A percentile compares a stretch with the other conserved stretches of the same genome.
Evolutionary conservation across 2,113 vertebrate genomes (phyloP).

Genomic region (Brachyistius frenatus): DNA sequence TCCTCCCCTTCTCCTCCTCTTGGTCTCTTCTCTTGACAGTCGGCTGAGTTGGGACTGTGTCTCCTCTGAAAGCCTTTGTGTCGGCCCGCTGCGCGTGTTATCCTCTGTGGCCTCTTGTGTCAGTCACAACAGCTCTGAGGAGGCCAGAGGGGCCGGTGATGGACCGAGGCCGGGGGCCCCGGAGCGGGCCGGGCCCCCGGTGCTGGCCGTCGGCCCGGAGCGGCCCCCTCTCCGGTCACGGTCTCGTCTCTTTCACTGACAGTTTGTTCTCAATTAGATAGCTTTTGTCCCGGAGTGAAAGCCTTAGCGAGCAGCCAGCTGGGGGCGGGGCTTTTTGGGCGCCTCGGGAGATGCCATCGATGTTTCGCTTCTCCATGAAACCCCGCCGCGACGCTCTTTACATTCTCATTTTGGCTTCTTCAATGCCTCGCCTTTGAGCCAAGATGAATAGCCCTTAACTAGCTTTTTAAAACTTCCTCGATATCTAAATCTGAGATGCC

Average conservation of each 20-base stretch:
- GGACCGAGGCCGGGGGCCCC: conserved; percentile 40
- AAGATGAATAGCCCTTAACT: conserved; percentile 66
- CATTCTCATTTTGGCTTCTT: conserved; percentile 57
- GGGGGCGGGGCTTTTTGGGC: conserved; percentile 66
- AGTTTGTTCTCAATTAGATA: conserved; percentile 87
- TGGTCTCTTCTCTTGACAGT: conserved; percentile 70
- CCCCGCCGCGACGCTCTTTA: conserved; percentile 52
- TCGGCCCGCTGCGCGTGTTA: conserved; percentile 72
- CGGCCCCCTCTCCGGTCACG: conserved; percentile 75
- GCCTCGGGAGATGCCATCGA: conserved; percentile 65
- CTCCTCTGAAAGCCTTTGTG: conserved; percentile 77
- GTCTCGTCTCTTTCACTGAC: conserved; percentile 81
- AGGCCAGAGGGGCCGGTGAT: conserved; percentile 35
- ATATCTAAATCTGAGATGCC: conserved; percentile 61
- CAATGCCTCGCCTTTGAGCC: conserved; percentile 38
- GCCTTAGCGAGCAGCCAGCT: conserved; percentile 76
- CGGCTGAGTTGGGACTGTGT: conserved; percentile 70
- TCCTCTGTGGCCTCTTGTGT: conserved; percentile 73
- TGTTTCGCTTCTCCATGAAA: conserved; percentile 61
- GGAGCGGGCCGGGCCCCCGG: conserved; percentile 22
- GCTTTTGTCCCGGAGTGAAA: conserved; percentile 81
- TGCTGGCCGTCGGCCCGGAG: conserved; percentile 58
- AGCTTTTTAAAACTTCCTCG: conserved; percentile 62
- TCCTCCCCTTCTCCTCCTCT: conserved; percentile 2
- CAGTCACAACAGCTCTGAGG: conserved; percentile 71